Percentiles rank a stretch among this genome's conserved stretches.
phyloP scores from a whole-genome alignment of 2,888 invertebrate genomes.

The Macrosoma leucophasiata region DNA sequence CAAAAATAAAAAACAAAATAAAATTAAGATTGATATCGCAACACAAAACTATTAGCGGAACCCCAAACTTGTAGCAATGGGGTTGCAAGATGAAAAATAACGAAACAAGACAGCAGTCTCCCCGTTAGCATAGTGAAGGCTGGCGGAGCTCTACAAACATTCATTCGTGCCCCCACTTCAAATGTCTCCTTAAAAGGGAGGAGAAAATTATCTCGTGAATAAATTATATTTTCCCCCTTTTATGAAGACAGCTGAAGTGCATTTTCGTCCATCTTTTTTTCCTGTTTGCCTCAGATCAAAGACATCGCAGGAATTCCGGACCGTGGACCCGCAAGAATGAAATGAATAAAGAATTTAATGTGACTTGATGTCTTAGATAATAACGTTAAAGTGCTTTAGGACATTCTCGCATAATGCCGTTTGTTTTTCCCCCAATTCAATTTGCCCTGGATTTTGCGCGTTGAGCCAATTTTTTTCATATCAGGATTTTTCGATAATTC shows the following conservation, averaged over 20 bases:
- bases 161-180: slow-evolving; percentile 58
- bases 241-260: slow-evolving; percentile 73
- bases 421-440: slow-evolving; percentile 60
- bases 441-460: slow-evolving; percentile 44
- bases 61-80: too few species aligned
- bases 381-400: slow-evolving; percentile 62
- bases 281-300: slow-evolving; percentile 66
- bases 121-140: slow-evolving; percentile 23
- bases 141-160: slow-evolving; percentile 49
- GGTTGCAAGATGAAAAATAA: too few species aligned
- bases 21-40: too few species aligned
- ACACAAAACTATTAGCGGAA: too few species aligned
- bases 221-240: slow-evolving; percentile 73
- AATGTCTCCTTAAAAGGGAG: slow-evolving; percentile 62
- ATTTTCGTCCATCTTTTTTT: slow-evolving; percentile 68
- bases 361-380: slow-evolving; percentile 69
- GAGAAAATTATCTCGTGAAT: slow-evolving; percentile 75
- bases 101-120: too few species aligned
- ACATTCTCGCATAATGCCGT: slow-evolving; percentile 51
- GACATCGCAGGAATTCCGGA: slow-evolving; percentile 61
- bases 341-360: slow-evolving; percentile 71
- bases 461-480: too few species aligned
- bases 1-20: too few species aligned
- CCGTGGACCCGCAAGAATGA: slow-evolving; percentile 65
- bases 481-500: too few species aligned